Conservation (phyloP, 2,888 invertebrate genomes). For the Baronia brevicornis region DNA sequence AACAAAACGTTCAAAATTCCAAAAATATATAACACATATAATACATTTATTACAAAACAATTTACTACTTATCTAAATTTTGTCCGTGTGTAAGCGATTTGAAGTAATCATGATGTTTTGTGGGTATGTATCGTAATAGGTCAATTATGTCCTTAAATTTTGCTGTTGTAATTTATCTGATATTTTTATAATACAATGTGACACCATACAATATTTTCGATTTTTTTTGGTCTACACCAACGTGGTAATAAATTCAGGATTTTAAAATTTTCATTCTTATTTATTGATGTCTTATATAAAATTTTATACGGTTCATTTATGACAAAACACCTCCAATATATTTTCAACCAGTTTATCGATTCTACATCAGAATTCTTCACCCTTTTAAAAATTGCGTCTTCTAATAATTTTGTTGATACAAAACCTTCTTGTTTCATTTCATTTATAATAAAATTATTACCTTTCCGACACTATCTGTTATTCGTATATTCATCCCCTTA, state of each 20-base stretch:
- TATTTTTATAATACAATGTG: conserved; percentile 3
- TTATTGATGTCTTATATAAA: conserved; percentile 3
- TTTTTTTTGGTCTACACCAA: no score
- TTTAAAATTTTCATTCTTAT: no score
- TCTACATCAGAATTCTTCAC: conserved; percentile 4
- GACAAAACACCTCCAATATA: conserved; percentile 5
- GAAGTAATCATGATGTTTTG: conserved; percentile 5
- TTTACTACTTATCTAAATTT: conserved; percentile 5
- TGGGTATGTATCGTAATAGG: conserved; percentile 3
- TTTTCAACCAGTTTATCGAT: conserved; percentile 2
- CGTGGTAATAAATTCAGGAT: no score
- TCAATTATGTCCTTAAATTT: conserved; percentile 3
- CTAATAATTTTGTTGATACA: conserved; percentile 3
- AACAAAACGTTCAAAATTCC: conserved; percentile 2
- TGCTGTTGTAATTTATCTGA: conserved; percentile 4
- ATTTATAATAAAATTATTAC: no score
- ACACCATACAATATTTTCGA: conserved; percentile 4
- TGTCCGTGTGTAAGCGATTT: no score
- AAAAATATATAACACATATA: no score
- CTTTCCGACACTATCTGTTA: conserved; percentile 3
- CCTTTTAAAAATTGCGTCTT: conserved; percentile 6
- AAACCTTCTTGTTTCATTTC: conserved; percentile 4
- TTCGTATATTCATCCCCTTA: not conserved
- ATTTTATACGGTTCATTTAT: conserved; percentile 5
- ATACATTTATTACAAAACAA: conserved; percentile 4